Conservation (phyloP, 2,797 vertebrate genomes). For the Sebastes itinus region DNA sequence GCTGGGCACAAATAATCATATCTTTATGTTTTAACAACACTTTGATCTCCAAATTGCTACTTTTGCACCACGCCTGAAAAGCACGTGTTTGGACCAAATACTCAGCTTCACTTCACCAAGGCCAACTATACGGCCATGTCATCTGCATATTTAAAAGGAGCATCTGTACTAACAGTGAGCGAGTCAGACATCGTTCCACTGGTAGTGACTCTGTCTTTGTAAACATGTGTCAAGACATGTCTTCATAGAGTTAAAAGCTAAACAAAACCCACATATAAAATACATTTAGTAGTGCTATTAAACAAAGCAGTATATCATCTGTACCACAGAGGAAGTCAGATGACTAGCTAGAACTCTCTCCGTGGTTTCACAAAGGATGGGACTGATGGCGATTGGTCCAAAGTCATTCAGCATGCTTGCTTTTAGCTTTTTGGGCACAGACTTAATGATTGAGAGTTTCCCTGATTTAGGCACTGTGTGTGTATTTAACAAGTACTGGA, state of each 20-base stretch:
- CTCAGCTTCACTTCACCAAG: neutral
- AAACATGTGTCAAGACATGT: neutral
- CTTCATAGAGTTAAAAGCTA: neutral
- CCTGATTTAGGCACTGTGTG: neutral
- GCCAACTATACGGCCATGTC: neutral
- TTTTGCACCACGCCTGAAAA: neutral
- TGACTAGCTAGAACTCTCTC: neutral
- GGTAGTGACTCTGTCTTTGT: neutral
- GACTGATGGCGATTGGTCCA: neutral
- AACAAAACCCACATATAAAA: neutral
- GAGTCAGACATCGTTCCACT: neutral
- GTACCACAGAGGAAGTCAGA: neutral
- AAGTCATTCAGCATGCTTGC: neutral
- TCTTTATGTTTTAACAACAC: neutral
- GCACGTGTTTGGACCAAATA: neutral
- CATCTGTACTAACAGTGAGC: neutral
- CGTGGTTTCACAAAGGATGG: neutral
- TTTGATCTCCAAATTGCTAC: neutral
- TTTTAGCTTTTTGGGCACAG: neutral
- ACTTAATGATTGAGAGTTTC: neutral
- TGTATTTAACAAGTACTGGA: neutral
- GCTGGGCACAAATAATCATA: neutral
- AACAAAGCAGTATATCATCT: neutral
- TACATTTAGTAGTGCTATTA: neutral
- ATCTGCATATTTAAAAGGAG: neutral